Conservation (phyloP, 2,888 invertebrate species). For the Temnothorax ravouxi region DNA sequence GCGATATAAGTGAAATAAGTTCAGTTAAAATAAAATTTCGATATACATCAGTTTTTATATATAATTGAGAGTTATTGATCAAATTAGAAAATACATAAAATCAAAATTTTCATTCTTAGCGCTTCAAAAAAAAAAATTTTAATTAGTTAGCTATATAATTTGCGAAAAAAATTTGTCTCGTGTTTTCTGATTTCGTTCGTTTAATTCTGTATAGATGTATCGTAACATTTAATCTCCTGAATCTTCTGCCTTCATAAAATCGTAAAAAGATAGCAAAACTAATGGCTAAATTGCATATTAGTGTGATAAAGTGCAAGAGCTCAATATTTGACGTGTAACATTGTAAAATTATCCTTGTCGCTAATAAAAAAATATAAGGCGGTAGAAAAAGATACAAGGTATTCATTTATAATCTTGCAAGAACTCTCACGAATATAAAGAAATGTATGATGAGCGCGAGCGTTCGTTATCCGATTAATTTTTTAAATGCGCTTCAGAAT, state of each 20-base stretch:
- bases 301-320: background rate
- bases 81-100: background rate
- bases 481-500: slow-evolving; percentile 44
- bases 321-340: background rate
- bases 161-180: background rate
- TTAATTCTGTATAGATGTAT: background rate
- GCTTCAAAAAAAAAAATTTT: background rate
- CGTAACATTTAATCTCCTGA: background rate
- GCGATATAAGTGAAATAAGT: slow-evolving; percentile 4
- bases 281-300: background rate
- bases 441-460: background rate
- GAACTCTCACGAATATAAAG: background rate
- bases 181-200: background rate
- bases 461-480: slow-evolving; percentile 59
- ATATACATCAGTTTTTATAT: background rate
- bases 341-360: background rate
- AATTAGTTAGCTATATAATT: background rate
- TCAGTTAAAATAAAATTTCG: slow-evolving; percentile 4
- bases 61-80: background rate
- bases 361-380: background rate
- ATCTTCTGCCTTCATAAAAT: background rate
- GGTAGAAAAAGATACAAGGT: too few species aligned
- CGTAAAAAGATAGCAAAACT: background rate
- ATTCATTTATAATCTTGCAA: background rate
- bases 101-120: background rate